Base-by-base conservation (phyloP, 2,888 invertebrate genomes). In the Blomia tropicalis region DNA sequence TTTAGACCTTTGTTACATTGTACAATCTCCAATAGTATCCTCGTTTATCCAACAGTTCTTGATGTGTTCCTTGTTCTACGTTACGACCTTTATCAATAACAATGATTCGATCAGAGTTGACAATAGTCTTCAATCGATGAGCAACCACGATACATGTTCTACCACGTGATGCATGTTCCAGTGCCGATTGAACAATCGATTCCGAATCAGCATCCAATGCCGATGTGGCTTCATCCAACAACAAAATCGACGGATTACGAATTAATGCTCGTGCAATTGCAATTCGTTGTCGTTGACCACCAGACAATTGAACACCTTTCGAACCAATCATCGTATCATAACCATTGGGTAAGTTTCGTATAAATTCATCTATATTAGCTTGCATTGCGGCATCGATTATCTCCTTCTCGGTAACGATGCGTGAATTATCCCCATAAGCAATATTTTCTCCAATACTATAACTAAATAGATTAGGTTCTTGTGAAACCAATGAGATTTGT, bases 381-480 rank as follows among this genome's bases (percentile, higher is more conserved):
- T 65, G 63, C n/a, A 62, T 56, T n/a, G 68, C 68, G 19, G 68
- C 68, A 7, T 36, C 56, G 36, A 67, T 64, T 7, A 68, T 67
- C 58, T 68, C 67, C 58, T 66, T 63, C 62, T 66, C 64, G 14
- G 58, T 19, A 29, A 66, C 66, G 4, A 43, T 31, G 19, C 68
- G 64, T 1, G 61, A 64, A 71, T 87, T 88, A 71, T 88, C 87
- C 2, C 93, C 93, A 71, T 93, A 93, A 0, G 86, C 84, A 67
- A 95, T 92, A 73, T 95, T 95, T 68, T 92, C 87, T 0, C 79
- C 80, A 63, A 93, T 89, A 7, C 85, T 85, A 62, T 86, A 79
- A 72, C 89, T 87, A 74, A 93, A 93, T 0, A 93, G 78, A 1
- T 85, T 82, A 0, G 91, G 93, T 71, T 93, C 92, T 75, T 95